Evolutionary conservation across 2,888 invertebrate genomes (phyloP).

Genomic region (Bhutanitis thaidina): DNA sequence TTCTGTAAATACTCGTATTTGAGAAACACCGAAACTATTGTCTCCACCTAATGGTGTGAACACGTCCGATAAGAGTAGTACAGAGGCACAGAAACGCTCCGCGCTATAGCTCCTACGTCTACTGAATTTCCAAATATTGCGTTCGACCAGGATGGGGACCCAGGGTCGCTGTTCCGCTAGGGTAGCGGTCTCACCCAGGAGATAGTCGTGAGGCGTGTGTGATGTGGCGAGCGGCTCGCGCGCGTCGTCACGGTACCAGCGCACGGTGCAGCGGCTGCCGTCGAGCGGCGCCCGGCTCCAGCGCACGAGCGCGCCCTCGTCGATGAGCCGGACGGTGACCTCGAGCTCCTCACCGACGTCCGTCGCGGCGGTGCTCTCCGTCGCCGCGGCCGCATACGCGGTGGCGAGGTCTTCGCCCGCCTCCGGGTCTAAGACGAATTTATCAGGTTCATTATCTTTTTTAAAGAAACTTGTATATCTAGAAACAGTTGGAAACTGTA

Average conservation of each 20-base stretch:
- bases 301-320: slow-evolving; percentile 87
- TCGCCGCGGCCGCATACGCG: slow-evolving; percentile 50
- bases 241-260: slow-evolving; percentile 84
- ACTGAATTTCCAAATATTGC: too few species aligned
- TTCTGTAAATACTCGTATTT: too few species aligned
- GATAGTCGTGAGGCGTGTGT: slow-evolving; percentile 85
- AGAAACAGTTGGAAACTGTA: background rate
- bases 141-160: too few species aligned
- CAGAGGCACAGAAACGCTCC: too few species aligned
- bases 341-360: slow-evolving; percentile 76
- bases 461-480: background rate
- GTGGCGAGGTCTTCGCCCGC: slow-evolving; percentile 29
- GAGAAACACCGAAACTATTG: too few species aligned
- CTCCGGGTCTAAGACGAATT: slow-evolving; percentile 27
- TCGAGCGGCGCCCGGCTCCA: slow-evolving; percentile 84
- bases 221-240: slow-evolving; percentile 82
- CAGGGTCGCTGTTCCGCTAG: too few species aligned
- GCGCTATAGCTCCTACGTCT: too few species aligned
- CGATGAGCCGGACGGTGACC: slow-evolving; percentile 84
- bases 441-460: background rate
- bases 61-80: too few species aligned
- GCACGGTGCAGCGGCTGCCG: slow-evolving; percentile 82
- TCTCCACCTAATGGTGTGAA: too few species aligned
- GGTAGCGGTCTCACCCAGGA: slow-evolving; percentile 75
- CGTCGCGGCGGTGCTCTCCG: slow-evolving; percentile 16